Evolutionary conservation across 92 coral and sea anemone species (phyloP).

Genomic region (Galaxea fascicularis): DNA sequence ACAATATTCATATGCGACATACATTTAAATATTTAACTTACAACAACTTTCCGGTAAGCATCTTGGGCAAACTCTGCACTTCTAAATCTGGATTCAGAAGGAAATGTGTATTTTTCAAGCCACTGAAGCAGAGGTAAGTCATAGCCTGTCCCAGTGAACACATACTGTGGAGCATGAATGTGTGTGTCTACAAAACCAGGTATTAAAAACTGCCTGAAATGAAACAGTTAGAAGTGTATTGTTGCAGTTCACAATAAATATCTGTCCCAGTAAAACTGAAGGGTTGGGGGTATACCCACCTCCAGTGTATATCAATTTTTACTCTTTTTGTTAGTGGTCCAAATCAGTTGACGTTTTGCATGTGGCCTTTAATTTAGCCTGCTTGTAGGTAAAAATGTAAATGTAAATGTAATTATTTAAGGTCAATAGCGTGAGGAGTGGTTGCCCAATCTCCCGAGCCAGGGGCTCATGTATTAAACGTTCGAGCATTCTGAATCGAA

Average conservation of each 20-base stretch:
- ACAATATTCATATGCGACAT: no score
- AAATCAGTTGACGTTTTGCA: no score
- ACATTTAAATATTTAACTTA: slow-evolving; percentile 8
- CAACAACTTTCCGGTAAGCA: slow-evolving; percentile 79
- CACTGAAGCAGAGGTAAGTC: slow-evolving; percentile 80
- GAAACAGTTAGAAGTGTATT: neutral
- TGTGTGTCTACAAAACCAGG: slow-evolving; percentile 91
- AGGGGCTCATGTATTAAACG: no score
- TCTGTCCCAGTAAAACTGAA: neutral
- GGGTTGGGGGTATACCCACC: no score
- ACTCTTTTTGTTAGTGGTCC: no score
- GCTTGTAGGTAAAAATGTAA: no score
- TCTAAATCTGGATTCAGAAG: slow-evolving; percentile 70
- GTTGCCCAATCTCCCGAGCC: no score
- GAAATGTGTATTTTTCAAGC: slow-evolving; percentile 88
- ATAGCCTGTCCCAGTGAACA: slow-evolving; percentile 81
- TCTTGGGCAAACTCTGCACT: slow-evolving; percentile 69
- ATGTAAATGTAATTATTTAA: no score
- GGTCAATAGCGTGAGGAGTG: no score
- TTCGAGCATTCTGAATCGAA: no score
- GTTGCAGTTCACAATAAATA: neutral
- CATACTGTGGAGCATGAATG: slow-evolving; percentile 86
- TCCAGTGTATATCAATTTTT: no score
- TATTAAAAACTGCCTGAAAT: slow-evolving; percentile 71
- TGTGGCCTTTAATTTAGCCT: no score